These are phyloP conservation scores for Furcula furcula DNA, from an alignment of 2,888 invertebrate species.

Conservation along the genomic window DNA sequence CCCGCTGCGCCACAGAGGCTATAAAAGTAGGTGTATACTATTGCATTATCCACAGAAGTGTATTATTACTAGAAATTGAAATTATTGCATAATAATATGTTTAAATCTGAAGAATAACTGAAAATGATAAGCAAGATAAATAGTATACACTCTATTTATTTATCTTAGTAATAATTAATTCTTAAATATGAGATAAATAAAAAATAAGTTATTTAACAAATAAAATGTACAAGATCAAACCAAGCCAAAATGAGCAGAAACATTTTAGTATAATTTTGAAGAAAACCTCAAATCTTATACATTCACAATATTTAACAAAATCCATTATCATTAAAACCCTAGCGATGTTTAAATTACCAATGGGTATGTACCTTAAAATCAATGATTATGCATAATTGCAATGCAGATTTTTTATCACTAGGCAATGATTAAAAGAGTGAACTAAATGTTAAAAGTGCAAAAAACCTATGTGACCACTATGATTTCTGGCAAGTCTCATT, in stretches of 20 bases:
- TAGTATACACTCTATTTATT: constrained; percentile 46
- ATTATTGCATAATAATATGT: neutral
- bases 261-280: constrained; percentile 17
- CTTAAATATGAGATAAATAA: constrained; percentile 62
- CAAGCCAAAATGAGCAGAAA: constrained; percentile 45
- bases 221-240: constrained; percentile 55
- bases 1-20: no score
- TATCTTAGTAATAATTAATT: constrained; percentile 51
- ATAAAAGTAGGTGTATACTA: no score
- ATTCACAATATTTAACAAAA: constrained; percentile 19
- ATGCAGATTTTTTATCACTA: constrained; percentile 27
- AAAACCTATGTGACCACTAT: constrained; percentile 31
- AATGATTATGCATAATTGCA: constrained; percentile 37
- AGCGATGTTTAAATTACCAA: constrained; percentile 25
- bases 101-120: no score
- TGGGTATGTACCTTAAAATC: constrained; percentile 12
- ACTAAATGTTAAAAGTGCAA: constrained; percentile 27
- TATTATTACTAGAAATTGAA: no score
- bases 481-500: constrained; percentile 21
- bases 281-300: constrained; percentile 7
- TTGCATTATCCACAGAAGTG: no score
- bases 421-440: constrained; percentile 13
- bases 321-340: constrained; percentile 16
- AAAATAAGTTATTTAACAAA: constrained; percentile 60
- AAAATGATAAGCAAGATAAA: constrained; percentile 23